Conservation (phyloP, 2,113 vertebrate species). For the Ictalurus punctatus region DNA sequence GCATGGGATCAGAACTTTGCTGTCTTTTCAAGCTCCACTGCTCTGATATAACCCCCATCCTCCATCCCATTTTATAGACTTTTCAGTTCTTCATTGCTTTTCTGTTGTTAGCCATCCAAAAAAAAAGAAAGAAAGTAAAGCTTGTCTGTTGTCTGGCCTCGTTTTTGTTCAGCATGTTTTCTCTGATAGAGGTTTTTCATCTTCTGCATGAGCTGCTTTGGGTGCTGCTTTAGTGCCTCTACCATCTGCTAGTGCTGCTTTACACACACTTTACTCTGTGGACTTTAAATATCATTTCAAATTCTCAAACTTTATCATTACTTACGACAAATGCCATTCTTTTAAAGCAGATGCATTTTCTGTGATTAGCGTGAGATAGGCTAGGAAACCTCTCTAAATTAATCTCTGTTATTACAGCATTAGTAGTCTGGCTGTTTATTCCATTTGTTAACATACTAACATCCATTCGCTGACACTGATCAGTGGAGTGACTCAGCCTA, state of each 20-base stretch:
- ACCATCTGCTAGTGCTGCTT: slow-evolving; percentile 1
- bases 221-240: slow-evolving; percentile 20
- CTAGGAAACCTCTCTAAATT: background rate
- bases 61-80: slow-evolving; percentile 15
- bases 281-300: background rate
- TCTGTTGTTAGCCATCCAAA: slow-evolving; percentile 38
- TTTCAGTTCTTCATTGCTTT: slow-evolving; percentile 47
- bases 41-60: slow-evolving; percentile 32
- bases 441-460: background rate
- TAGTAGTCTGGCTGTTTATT: background rate
- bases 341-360: slow-evolving; percentile 25
- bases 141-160: slow-evolving; percentile 36
- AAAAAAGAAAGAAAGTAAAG: slow-evolving; percentile 50
- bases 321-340: background rate
- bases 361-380: background rate
- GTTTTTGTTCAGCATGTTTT: slow-evolving; percentile 44
- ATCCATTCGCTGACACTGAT: no score
- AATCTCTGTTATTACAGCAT: background rate
- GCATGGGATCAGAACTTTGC: slow-evolving; percentile 45
- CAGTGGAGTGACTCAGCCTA: background rate
- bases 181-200: slow-evolving; percentile 26
- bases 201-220: slow-evolving; percentile 34
- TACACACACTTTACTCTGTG: background rate
- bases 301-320: background rate
- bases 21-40: slow-evolving; percentile 46